These are phyloP conservation scores for Tenthredo scrophulariae DNA, from an alignment of 2,888 invertebrate species.

Conservation along the genomic window DNA sequence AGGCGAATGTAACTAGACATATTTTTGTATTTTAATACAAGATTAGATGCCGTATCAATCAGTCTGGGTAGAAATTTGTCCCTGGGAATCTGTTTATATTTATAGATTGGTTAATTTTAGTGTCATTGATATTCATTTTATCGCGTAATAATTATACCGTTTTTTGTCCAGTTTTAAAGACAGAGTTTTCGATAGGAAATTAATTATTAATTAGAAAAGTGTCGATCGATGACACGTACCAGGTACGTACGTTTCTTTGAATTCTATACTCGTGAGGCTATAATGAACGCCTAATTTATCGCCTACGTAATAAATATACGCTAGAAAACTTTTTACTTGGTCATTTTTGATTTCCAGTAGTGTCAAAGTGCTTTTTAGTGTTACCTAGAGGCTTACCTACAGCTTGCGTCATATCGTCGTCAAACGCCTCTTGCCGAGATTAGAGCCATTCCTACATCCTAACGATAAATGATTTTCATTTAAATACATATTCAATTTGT, in stretches of 20 bases:
- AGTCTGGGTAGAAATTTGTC: neutral
- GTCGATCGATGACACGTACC: neutral
- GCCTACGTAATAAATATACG: neutral
- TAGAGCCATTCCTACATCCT: neutral
- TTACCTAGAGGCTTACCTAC: neutral
- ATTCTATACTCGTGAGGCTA: neutral
- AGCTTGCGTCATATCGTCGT: neutral
- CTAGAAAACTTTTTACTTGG: conserved; percentile 10
- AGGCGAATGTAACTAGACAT: neutral
- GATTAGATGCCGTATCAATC: neutral
- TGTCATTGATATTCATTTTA: neutral
- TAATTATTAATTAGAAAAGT: conserved; percentile 34
- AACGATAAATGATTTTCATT: conserved; percentile 47
- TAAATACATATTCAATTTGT: conserved; percentile 37
- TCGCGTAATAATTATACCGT: conserved; percentile 28
- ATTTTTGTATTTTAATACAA: neutral
- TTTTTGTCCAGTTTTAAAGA: no score
- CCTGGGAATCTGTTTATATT: neutral
- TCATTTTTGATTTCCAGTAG: conserved; percentile 31
- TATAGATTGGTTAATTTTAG: neutral
- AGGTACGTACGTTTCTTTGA: neutral
- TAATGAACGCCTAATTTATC: neutral
- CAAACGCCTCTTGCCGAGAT: conserved; percentile 9
- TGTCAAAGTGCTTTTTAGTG: conserved; percentile 44
- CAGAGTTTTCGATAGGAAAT: neutral